Conservation (phyloP, 2,888 invertebrate species). For the Scelioninae gen. 1 region DNA sequence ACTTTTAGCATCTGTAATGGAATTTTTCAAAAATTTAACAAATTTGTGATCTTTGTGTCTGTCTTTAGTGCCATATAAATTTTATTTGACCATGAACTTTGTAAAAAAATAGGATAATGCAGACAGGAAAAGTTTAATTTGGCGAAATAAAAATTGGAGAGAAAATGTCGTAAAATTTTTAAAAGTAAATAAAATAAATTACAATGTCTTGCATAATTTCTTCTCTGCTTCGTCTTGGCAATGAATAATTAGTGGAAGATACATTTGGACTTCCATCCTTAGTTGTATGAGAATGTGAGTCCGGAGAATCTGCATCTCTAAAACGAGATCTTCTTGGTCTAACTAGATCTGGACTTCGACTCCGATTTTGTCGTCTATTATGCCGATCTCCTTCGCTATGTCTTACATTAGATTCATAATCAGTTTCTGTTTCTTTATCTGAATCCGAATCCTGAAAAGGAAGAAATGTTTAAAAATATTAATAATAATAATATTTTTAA, state of each 20-base stretch:
- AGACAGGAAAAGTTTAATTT: background rate
- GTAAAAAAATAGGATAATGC: background rate
- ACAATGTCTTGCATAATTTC: conserved; percentile 90
- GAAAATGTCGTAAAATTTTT: too few relatives aligned
- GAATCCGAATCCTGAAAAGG: conserved; percentile 84
- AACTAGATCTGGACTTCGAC: conserved; percentile 80
- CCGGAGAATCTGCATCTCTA: conserved; percentile 82
- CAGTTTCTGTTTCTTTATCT: conserved; percentile 82
- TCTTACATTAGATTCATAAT: conserved; percentile 74
- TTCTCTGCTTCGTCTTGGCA: conserved; percentile 85
- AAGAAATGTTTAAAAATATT: background rate
- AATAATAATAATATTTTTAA: background rate
- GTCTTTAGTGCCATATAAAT: too few relatives aligned
- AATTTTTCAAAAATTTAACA: conserved; percentile 19
- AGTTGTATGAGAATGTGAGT: conserved; percentile 75
- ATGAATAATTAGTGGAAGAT: conserved; percentile 68
- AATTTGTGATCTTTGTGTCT: too few relatives aligned
- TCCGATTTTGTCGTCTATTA: conserved; percentile 77
- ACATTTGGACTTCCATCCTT: conserved; percentile 77
- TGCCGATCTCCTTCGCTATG: conserved; percentile 76
- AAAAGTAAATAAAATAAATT: conserved; percentile 75
- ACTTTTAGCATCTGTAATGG: conserved; percentile 92
- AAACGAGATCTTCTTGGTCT: conserved; percentile 83
- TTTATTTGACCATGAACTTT: too few relatives aligned
- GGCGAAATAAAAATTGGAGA: too few relatives aligned